Conservation (phyloP, 2,797 vertebrate genomes). For the Acrocephalus scirpaceus region DNA sequence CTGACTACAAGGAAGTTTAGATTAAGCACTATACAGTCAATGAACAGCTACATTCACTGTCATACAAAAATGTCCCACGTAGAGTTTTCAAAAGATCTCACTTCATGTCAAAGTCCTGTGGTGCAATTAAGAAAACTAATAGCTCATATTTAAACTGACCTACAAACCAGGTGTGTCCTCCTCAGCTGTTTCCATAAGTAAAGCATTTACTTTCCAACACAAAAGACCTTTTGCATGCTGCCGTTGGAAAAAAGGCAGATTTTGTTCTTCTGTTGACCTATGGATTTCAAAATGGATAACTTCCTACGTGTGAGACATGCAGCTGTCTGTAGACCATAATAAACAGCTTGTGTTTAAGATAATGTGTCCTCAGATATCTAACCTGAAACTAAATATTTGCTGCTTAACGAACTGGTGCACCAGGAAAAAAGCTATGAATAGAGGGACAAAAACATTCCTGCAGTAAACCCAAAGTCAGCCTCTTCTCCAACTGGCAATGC, state of each 20-base stretch:
- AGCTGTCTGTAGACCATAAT: neutral
- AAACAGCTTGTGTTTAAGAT: neutral
- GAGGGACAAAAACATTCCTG: neutral
- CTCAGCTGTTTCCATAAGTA: neutral
- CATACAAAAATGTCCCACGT: neutral
- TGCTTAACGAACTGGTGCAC: neutral
- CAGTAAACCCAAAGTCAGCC: neutral
- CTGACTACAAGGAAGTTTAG: neutral
- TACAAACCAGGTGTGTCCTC: neutral
- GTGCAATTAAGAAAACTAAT: neutral
- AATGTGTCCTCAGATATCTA: neutral
- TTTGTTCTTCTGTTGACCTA: neutral
- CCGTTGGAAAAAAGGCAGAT: neutral
- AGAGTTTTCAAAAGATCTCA: neutral
- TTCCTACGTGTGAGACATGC: neutral
- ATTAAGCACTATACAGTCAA: neutral
- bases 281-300: neutral
- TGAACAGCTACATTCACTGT: neutral
- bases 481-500: neutral
- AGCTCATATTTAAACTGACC: neutral
- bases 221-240: neutral
- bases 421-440: neutral
- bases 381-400: neutral
- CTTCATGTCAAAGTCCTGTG: neutral
- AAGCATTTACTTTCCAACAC: neutral